Base-by-base conservation (phyloP, 1,140 invertebrate species). In the Zaprionus capensis region DNA sequence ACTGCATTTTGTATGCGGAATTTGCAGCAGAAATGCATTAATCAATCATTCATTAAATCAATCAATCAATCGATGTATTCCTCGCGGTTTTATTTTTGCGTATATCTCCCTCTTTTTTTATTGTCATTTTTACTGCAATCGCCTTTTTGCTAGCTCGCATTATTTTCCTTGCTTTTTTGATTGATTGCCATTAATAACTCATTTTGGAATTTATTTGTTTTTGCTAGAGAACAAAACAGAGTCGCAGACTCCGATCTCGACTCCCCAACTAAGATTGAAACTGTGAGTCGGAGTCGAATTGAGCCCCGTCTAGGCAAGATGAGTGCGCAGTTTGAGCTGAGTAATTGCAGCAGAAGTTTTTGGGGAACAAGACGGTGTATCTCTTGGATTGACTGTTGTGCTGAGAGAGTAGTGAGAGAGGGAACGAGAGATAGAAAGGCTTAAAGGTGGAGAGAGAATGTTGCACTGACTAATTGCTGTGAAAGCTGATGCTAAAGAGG, bases 31-130 rank as follows among this genome's bases (percentile, higher is more conserved):
- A 85, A 82, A 90, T 90, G 85, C 85, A 90, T 90, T 90, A 90
- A 90, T 90, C 85, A 90, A 90, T 90, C 85, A 90, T 90, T 90
- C 85, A 90, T 90, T 90, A 90, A 90, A 90, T 90, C 85, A 90
- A 90, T 90, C 85, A 90, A 90, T 90, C 85, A 90, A 85, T 90
- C 88, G 80, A 88, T 88, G 78, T 83, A 87, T 88, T 83, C 83
- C 71, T 75, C 69, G 81, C 81, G 74, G 46, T 84, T 81, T 59
- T 71, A 53, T 72, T 70, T 70, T 46, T 46, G 41, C 28, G 64
- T 71, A 41, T 67, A 62, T 44, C 17, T 66, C 44, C 56, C 38
- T 28, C 9, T 55, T 67, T 24, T 20, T 46, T 58, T 62, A 12
- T 49, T 49, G 46, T 9, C 46, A 49, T 49, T 49, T 49, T 49